Conservation (phyloP, 2,113 vertebrate species). For the Carlito syrichta region DNA sequence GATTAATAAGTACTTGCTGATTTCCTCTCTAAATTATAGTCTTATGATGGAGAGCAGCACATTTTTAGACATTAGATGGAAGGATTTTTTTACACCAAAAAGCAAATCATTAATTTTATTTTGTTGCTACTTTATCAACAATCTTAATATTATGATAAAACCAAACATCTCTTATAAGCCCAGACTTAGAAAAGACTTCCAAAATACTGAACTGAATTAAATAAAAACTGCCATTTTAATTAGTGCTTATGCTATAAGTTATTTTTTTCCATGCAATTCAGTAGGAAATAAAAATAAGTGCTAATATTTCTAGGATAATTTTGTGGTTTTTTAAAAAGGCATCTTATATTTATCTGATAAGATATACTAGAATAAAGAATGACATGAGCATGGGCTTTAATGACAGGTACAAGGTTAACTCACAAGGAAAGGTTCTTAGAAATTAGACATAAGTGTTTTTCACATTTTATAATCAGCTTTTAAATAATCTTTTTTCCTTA, state of each 20-base stretch:
- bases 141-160: not conserved
- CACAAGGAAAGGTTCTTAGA: not conserved
- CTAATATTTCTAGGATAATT: not conserved
- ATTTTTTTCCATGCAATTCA: not conserved
- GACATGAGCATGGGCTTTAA: not conserved
- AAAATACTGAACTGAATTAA: not conserved
- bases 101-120: not conserved
- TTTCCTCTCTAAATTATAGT: not conserved
- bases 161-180: not conserved
- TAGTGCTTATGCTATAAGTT: not conserved
- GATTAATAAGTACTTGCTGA: not conserved
- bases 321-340: not conserved
- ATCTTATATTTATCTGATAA: not conserved
- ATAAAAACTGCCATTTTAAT: constrained; percentile 21
- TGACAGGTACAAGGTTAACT: not conserved
- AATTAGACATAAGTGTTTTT: not conserved
- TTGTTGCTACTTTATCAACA: not conserved
- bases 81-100: not conserved
- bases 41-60: not conserved
- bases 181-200: not conserved
- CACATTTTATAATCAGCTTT: not conserved
- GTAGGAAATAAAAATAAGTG: not conserved
- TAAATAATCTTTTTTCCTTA: not conserved
- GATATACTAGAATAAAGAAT: not conserved
- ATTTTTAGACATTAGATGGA: not conserved